These are phyloP conservation scores for Danaus melanippus DNA, from an alignment of 1,140 invertebrate species.

Conservation along the genomic window DNA sequence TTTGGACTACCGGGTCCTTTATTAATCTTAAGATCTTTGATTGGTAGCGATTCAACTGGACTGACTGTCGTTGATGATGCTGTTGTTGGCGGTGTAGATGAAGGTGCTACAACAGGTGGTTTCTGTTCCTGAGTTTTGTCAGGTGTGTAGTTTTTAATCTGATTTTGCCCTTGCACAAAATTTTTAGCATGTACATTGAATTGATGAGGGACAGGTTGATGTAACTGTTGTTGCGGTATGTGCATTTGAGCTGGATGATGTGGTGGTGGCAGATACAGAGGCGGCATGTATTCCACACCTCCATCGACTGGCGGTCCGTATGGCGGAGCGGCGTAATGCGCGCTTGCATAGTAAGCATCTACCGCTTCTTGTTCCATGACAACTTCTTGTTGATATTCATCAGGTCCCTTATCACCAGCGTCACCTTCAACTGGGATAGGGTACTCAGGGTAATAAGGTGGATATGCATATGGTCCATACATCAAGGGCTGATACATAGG, in stretches of 20 bases:
- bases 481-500: constrained; percentile 64
- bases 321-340: constrained; percentile 50
- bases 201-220: constrained; percentile 56
- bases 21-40: constrained; percentile 66
- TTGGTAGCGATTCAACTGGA: constrained; percentile 48
- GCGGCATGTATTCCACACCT: constrained; percentile 56
- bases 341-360: constrained; percentile 61
- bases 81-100: constrained; percentile 17
- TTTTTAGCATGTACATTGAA: constrained; percentile 71
- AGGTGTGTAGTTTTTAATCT: constrained; percentile 45
- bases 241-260: constrained; percentile 45
- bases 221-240: constrained; percentile 41
- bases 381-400: constrained; percentile 64
- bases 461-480: constrained; percentile 61
- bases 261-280: constrained; percentile 53
- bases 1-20: constrained; percentile 59
- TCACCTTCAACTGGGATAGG: constrained; percentile 61
- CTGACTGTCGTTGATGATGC: constrained; percentile 25
- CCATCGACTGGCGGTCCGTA: constrained; percentile 52
- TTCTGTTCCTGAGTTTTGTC: constrained; percentile 54
- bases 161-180: constrained; percentile 60
- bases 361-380: constrained; percentile 69
- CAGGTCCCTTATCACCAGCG: constrained; percentile 56
- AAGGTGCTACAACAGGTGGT: constrained; percentile 17
- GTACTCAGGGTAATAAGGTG: constrained; percentile 67